Evolutionary conservation across 1,140 invertebrate species (phyloP).

Genomic region (Aporrectodea caliginosa): DNA sequence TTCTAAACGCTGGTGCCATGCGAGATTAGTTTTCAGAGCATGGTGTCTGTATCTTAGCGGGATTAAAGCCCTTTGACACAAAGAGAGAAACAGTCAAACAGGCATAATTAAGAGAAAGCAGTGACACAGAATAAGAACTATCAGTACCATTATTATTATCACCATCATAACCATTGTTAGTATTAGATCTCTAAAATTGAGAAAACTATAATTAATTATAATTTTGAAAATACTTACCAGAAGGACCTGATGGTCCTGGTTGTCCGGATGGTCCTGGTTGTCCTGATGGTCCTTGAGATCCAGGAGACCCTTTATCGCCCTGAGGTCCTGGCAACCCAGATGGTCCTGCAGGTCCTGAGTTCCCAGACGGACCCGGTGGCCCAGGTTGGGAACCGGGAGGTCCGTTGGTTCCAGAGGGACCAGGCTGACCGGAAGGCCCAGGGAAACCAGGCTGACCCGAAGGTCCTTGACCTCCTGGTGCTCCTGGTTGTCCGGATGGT

Average conservation of each 20-base stretch:
- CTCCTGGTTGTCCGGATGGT: slow-evolving; percentile 25
- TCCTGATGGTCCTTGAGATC: slow-evolving; percentile 10
- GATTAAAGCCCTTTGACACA: no score
- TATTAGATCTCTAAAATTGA: background rate
- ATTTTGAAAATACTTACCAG: background rate
- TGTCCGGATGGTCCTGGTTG: slow-evolving; percentile 19
- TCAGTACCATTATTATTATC: background rate
- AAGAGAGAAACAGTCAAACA: no score
- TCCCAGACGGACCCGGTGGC: background rate
- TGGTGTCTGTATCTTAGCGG: no score
- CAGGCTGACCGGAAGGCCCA: slow-evolving; percentile 51
- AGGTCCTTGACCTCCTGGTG: slow-evolving; percentile 36
- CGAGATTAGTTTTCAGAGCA: no score
- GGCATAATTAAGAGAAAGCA: no score
- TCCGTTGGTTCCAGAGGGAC: slow-evolving; percentile 43
- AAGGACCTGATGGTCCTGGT: background rate
- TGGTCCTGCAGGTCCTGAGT: background rate
- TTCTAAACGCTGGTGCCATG: no score
- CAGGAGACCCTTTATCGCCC: slow-evolving; percentile 8
- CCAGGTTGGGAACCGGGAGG: slow-evolving; percentile 9
- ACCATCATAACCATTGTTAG: background rate
- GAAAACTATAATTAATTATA: background rate
- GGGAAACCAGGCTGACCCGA: slow-evolving; percentile 35
- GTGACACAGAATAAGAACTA: background rate
- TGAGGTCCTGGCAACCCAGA: background rate